Conservation (phyloP, 2,888 invertebrate genomes). For the Orchestes rusci region DNA sequence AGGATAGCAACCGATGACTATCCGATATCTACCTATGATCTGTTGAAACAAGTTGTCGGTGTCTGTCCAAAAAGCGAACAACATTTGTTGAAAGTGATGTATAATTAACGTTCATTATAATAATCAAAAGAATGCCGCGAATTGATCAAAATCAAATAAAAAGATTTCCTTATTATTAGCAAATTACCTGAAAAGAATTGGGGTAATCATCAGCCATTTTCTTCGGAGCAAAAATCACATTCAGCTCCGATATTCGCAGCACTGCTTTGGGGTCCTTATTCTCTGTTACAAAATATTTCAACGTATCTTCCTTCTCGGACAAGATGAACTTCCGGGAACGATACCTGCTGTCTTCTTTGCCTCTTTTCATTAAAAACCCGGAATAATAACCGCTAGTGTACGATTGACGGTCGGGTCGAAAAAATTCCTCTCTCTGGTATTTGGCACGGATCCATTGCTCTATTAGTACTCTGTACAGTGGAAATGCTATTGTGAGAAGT, state of each 20-base stretch:
- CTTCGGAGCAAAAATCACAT: constrained; percentile 75
- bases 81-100: no score
- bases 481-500: no score
- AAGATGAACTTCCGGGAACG: constrained; percentile 78
- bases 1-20: no score
- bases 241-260: constrained; percentile 72
- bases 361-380: constrained; percentile 81
- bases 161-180: no score
- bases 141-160: no score
- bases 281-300: constrained; percentile 70
- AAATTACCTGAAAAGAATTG: constrained; percentile 20
- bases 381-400: constrained; percentile 61
- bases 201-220: constrained; percentile 62
- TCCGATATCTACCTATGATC: no score
- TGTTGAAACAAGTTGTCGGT: no score
- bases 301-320: constrained; percentile 69
- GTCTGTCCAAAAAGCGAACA: no score
- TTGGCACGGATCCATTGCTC: constrained; percentile 91
- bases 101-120: no score
- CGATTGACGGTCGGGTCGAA: constrained; percentile 67
- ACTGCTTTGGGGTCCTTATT: constrained; percentile 68
- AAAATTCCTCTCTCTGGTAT: constrained; percentile 83
- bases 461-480: constrained; percentile 66
- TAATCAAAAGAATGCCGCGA: no score
- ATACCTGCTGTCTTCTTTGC: constrained; percentile 80